Conservation (phyloP, 2,113 vertebrate species). For the Oncorhynchus nerka region DNA sequence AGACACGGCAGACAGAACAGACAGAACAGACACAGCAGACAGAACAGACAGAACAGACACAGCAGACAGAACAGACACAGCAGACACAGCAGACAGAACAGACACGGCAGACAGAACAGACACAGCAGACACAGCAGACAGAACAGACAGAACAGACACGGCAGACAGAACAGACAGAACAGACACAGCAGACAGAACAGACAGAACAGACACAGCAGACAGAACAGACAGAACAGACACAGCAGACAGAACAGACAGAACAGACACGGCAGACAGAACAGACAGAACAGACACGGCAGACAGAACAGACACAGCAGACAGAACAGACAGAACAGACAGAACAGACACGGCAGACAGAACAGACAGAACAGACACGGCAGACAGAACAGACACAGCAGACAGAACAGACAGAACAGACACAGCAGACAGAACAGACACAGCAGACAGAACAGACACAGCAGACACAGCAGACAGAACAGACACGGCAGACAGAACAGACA, state of each 20-base stretch:
- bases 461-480: neutral
- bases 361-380: neutral
- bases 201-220: neutral
- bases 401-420: slow-evolving; percentile 2
- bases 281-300: neutral
- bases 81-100: neutral
- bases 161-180: neutral
- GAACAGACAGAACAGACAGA: neutral
- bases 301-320: neutral
- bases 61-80: slow-evolving; percentile 2
- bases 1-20: slow-evolving; percentile 5
- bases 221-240: neutral
- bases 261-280: slow-evolving; percentile 3
- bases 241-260: no score
- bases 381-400: no score
- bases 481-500: slow-evolving; percentile 4
- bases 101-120: neutral
- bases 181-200: neutral
- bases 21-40: neutral
- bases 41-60: slow-evolving; percentile 3
- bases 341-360: slow-evolving; percentile 4
- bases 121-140: no score
- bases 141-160: neutral
- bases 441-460: neutral
- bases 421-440: neutral